Conservation (phyloP, 1,140 invertebrate species). For the Meloidogyne exigua region DNA sequence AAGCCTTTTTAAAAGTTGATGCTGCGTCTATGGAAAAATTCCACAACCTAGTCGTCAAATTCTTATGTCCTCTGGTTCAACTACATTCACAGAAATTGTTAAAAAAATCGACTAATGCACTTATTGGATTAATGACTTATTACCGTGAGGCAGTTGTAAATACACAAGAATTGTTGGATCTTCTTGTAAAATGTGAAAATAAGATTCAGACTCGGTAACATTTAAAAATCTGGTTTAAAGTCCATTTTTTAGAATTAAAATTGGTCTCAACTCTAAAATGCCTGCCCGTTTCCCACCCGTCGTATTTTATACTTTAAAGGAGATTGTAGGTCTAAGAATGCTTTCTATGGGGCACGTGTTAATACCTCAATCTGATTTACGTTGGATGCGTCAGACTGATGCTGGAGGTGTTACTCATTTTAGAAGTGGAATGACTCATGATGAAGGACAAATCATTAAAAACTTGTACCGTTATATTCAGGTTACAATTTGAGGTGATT, state of each 20-base stretch:
- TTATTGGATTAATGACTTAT: constrained; percentile 99
- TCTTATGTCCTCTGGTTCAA: constrained; percentile 98
- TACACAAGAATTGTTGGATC: constrained; percentile 92
- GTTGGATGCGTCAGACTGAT: constrained; percentile 99
- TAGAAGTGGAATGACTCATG: constrained; percentile 98
- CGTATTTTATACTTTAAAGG: constrained; percentile 97
- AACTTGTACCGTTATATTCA: constrained; percentile 83
- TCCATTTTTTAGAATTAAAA: constrained; percentile 77
- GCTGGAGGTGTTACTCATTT: constrained; percentile 99
- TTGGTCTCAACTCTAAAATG: constrained; percentile 99
- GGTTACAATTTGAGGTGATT: constrained; percentile 29
- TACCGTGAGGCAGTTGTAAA: constrained; percentile 98
- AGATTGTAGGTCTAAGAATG: constrained; percentile 75
- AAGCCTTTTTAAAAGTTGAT: constrained; percentile 97
- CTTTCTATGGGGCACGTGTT: constrained; percentile 98
- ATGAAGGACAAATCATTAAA: constrained; percentile 99
- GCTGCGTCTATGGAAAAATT: constrained; percentile 94
- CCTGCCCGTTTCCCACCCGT: constrained; percentile 98
- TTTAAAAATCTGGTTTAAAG: constrained; percentile 19
- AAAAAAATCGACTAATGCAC: constrained; percentile 99
- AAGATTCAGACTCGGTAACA: constrained; percentile 89
- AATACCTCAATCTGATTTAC: constrained; percentile 80
- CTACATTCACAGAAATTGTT: constrained; percentile 99
- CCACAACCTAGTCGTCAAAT: constrained; percentile 96
- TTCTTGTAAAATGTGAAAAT: constrained; percentile 98